Evolutionary conservation across 2,797 vertebrate species (phyloP).

Genomic region (Falco naumanni): DNA sequence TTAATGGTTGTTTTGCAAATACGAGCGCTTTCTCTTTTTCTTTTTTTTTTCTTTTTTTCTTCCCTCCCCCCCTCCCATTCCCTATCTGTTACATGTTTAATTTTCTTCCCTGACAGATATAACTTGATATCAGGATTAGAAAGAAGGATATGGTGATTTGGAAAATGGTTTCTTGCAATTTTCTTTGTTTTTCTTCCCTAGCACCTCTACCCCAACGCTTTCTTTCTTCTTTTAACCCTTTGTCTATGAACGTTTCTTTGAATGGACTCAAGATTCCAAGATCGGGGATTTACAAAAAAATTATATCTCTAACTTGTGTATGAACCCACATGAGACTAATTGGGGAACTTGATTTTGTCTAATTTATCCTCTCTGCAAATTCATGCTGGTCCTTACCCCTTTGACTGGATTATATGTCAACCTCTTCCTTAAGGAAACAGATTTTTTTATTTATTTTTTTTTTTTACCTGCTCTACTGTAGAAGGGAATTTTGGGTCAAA

Average conservation of each 20-base stretch:
- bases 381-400: background rate
- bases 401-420: background rate
- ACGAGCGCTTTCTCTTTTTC: background rate
- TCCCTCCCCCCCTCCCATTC: background rate
- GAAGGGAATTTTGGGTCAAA: background rate
- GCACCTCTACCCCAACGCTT: background rate
- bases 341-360: background rate
- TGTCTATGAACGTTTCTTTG: background rate
- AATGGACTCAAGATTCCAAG: background rate
- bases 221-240: conserved; percentile 24
- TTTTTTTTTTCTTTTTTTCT: accelerated
- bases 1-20: conserved; percentile 35
- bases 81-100: background rate
- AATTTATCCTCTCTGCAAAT: background rate
- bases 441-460: background rate
- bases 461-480: background rate
- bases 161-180: conserved; percentile 35
- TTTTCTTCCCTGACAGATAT: background rate
- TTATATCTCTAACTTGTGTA: background rate
- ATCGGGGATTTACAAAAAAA: background rate
- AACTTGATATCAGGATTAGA: background rate
- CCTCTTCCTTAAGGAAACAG: background rate
- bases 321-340: background rate
- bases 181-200: conserved; percentile 42
- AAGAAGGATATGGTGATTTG: background rate